Evolutionary conservation across 2,797 vertebrate species (phyloP).

Genomic region (Myioborus miniatus): DNA sequence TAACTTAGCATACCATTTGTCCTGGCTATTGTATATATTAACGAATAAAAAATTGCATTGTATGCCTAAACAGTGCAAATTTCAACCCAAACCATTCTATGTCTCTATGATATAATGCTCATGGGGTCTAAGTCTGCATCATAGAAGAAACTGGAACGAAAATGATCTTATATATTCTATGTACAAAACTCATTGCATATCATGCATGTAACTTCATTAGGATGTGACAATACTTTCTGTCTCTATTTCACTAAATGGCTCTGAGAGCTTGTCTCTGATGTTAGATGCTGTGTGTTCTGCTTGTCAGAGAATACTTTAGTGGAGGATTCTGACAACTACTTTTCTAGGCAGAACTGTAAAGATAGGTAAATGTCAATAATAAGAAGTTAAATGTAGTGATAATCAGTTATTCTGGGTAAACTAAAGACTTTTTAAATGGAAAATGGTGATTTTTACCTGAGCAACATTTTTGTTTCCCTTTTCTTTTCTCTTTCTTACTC

Average conservation of each 20-base stretch:
- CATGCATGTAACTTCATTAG: not conserved
- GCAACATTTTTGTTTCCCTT: not conserved
- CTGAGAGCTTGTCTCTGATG: not conserved
- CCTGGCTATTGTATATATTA: not conserved
- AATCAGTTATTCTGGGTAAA: not conserved
- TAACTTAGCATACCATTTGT: not conserved
- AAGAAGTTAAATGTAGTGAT: not conserved
- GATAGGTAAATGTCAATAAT: not conserved
- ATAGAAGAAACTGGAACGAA: not conserved
- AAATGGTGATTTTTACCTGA: not conserved
- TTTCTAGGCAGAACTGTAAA: not conserved
- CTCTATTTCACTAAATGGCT: not conserved
- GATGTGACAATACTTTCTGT: not conserved
- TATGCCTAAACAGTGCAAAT: rapidly evolving
- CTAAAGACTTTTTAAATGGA: not conserved
- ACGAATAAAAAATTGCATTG: not conserved
- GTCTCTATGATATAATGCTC: not conserved
- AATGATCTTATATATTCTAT: not conserved
- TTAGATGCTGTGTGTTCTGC: not conserved
- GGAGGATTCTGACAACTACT: not conserved
- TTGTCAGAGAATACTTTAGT: not conserved
- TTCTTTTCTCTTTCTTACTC: rapidly evolving
- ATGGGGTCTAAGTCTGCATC: rapidly evolving
- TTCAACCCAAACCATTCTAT: not conserved
- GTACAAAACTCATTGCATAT: not conserved